Evolutionary conservation across 2,797 vertebrate species (phyloP), one percentile per base, ranked within the genome.

Genomic region (Coreius guichenoti): DNA sequence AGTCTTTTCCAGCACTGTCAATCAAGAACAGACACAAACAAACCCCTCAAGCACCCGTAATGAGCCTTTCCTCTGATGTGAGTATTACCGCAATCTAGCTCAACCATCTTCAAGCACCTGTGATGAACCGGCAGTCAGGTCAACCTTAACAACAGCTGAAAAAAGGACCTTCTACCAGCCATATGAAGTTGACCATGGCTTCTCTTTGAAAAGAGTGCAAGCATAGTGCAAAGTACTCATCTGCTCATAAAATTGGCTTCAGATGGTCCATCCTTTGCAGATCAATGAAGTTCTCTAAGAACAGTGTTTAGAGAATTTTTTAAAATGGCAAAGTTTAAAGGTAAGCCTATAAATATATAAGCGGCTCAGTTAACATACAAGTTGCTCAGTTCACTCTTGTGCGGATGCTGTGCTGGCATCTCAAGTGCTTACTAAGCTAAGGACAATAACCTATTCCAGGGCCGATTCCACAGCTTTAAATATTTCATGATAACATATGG

Each of bases 191-290:
- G 72, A 77, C 81, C 79, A 8, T 82, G 45, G 17, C 82, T 54
- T 72, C 45, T 72, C 19, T 31, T 8, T 12, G 29, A 81, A 68
- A 75, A 85, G 72, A 83, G 54, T 49, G 23, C 58, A 51, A 36
- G 21, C 68, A 61, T 29, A 26, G 58, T 63, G 61, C 14, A 65
- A 16, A 31, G 61, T 14, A 69, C 54, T 17, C 8, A 7, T 49
- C 9, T n/a, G 86, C 87, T 81, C 87, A 84, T 89, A 94, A 96
- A 96, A 97, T 96, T 96, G 95, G 95, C 93, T 93, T 87, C 95
- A 93, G 88, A 89, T 92, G 89, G 91, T 93, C 93, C 89, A 90
- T 91, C 89, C 90, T 87, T 82, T 80, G 39, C 90, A 89, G 91
- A 95, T 95, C 94, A 94, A 95, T 93, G 92, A 91, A 76, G 83